Percentiles rank a stretch among this genome's conserved stretches.
These are phyloP conservation scores for Gambusia yucatana DNA, from an alignment of 2,797 vertebrate genomes.

Conservation along the genomic window DNA sequence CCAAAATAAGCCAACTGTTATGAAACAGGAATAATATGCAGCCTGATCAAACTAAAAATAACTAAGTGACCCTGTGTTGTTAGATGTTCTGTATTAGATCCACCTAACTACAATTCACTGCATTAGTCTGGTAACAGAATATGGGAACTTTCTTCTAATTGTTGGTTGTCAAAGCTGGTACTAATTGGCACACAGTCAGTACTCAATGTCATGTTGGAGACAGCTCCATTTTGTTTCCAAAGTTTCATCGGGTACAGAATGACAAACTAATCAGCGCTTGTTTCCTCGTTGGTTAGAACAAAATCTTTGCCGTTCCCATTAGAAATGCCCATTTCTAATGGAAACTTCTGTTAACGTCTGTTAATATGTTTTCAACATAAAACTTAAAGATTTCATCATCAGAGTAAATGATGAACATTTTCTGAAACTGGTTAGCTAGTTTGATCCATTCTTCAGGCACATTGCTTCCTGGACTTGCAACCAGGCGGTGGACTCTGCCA, in stretches of 20 bases:
- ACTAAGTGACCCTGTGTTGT: neutral
- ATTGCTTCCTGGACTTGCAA: slow-evolving; percentile 94
- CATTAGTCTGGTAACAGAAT: neutral
- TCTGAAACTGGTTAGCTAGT: neutral
- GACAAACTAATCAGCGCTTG: neutral
- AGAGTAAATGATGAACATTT: neutral
- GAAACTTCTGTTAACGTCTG: neutral
- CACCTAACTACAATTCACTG: neutral
- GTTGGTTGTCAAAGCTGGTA: neutral
- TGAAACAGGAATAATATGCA: neutral
- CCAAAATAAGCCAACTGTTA: neutral
- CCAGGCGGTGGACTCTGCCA: slow-evolving; percentile 93
- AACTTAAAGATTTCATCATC: neutral
- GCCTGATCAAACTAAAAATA: neutral
- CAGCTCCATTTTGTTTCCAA: neutral
- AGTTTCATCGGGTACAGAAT: neutral
- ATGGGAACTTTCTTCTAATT: neutral
- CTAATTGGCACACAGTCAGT: neutral
- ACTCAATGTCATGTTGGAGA: neutral
- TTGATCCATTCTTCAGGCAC: slow-evolving; percentile 78
- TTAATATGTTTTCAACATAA: neutral
- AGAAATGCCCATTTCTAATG: neutral
- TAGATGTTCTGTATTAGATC: neutral
- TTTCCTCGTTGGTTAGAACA: neutral
- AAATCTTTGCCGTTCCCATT: neutral